Evolutionary conservation across 2,797 vertebrate species (phyloP), one percentile per base, ranked within the genome.

Genomic region (Holocentrus rufus): DNA sequence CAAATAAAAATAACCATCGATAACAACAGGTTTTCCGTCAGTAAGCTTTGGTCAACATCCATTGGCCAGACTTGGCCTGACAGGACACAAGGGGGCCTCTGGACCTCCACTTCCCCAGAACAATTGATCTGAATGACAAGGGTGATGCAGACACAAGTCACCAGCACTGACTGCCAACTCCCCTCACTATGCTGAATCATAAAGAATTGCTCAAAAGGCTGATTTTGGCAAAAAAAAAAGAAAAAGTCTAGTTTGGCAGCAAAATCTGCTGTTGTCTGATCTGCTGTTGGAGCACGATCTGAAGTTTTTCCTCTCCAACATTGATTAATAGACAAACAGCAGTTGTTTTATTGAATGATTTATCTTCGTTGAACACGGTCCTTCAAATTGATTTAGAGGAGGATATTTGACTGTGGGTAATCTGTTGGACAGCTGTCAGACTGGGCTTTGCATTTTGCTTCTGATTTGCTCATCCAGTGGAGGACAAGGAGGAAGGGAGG

Each of bases 341-440:
- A 34, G 25, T 52, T 56, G 42, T 31, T 69, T 73, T 18, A 65
- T 65, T 53, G 14, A 44, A 74, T 76, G 34, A n/a, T 50, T 66
- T 34, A 15, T 68, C 39, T 31, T 34, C 17, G 13, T 57, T 46
- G 36, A 31, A 42, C 54, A 47, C 30, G 20, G 36, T 27, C 49
- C 34, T 7, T 46, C 17, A 23, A 1, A 4, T 36, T 23, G 18
- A 59, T 64, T 54, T 34, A 47, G 30, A 25, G 59, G 34, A 55
- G 18, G n/a, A 44, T 55, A 18, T 63, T 66, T 60, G 62, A 59
- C 20, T 61, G 58, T 5, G 22, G 27, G 2, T 63, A 22, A 64
- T 73, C 34, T 59, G 7, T 65, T 69, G 10, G 70, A 76, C 39
- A 64, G n/a, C 52, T 55, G 64, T 80, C 67, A 69, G 42, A 64